These are phyloP conservation scores for Acrocephalus scirpaceus DNA, from an alignment of 2,797 vertebrate species.

Conservation along the genomic window DNA sequence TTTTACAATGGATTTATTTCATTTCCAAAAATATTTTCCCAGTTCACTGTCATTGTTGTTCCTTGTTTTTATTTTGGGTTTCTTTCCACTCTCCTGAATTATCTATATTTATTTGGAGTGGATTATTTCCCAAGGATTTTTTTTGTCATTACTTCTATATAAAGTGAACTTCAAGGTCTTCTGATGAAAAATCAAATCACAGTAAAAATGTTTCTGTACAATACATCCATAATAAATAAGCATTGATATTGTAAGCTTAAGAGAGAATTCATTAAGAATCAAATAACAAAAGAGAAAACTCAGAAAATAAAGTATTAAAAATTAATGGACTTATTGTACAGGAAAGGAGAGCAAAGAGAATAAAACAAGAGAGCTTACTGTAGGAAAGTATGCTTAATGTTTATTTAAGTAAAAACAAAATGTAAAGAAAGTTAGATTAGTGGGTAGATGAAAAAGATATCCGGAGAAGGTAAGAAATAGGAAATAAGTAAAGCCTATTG, in stretches of 20 bases:
- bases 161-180: conserved; percentile 60
- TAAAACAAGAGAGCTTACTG: conserved; percentile 67
- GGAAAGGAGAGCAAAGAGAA: conserved; percentile 68
- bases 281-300: conserved; percentile 67
- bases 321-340: conserved; percentile 66
- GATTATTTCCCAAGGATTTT: not conserved
- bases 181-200: conserved; percentile 52
- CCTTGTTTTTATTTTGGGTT: not conserved
- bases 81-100: not conserved
- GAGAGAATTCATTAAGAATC: conserved; percentile 71
- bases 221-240: conserved; percentile 71
- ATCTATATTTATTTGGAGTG: conserved; percentile 20
- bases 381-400: conserved; percentile 61
- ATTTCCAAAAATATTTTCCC: not conserved
- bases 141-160: conserved; percentile 24
- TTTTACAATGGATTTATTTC: not conserved
- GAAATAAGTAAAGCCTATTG: conserved; percentile 9
- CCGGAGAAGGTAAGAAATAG: conserved; percentile 15
- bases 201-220: conserved; percentile 55
- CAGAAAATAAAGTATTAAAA: conserved; percentile 71
- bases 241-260: conserved; percentile 60
- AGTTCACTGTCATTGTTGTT: not conserved
- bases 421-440: conserved; percentile 62
- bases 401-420: conserved; percentile 72
- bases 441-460: conserved; percentile 48